Conservation (phyloP, 2,888 invertebrate genomes). For the Seladonia tumulorum region DNA sequence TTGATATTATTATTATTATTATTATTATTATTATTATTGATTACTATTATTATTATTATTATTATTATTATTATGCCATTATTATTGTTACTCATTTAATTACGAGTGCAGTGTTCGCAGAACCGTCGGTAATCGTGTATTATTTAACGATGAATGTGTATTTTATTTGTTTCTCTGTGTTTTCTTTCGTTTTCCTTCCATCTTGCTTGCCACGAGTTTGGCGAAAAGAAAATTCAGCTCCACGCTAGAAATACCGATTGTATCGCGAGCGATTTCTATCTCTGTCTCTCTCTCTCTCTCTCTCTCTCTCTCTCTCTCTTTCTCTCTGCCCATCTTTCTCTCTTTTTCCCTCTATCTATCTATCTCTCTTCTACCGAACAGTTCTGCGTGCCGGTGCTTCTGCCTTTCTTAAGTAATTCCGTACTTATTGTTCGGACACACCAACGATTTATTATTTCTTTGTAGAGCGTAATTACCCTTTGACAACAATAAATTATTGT, state of each 20-base stretch:
- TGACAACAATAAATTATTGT: constrained; percentile 83
- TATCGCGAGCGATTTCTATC: background rate
- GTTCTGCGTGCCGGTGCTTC: constrained; percentile 65
- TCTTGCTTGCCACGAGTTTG: background rate
- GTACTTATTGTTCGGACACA: constrained; percentile 79
- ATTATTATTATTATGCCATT: constrained; percentile 55
- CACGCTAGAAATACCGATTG: background rate
- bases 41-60: constrained; percentile 51
- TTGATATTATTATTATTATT: constrained; percentile 75
- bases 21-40: constrained; percentile 55
- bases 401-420: constrained; percentile 72
- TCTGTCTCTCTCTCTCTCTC: constrained; percentile 14
- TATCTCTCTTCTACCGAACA: constrained; percentile 30
- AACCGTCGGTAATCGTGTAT: constrained; percentile 54
- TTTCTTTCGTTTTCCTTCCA: constrained; percentile 5
- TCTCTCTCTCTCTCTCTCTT: background rate
- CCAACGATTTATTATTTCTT: constrained; percentile 78
- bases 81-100: constrained; percentile 65
- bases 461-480: constrained; percentile 78
- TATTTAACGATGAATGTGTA: background rate
- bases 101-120: constrained; percentile 64
- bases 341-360: constrained; percentile 2
- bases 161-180: background rate
- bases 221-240: background rate
- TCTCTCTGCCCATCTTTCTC: constrained; percentile 14